Conservation (phyloP, 2,888 invertebrate species). For the Barypeithes pellucidus region DNA sequence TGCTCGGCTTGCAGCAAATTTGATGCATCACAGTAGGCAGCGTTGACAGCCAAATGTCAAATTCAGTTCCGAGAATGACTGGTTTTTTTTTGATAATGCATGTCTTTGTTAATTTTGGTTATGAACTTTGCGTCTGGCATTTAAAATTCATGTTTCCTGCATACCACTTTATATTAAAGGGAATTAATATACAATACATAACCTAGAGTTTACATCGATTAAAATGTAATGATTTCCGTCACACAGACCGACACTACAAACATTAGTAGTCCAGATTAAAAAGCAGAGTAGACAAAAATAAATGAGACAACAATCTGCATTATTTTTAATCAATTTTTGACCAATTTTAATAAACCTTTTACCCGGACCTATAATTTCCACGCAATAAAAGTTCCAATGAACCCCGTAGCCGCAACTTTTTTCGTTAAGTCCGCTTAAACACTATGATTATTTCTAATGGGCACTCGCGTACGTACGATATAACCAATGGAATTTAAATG, state of each 20-base stretch:
- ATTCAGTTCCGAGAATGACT: slow-evolving; percentile 41
- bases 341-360: slow-evolving; percentile 12
- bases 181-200: too few relatives aligned
- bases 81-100: slow-evolving; percentile 8
- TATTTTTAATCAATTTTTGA: slow-evolving; percentile 10
- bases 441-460: slow-evolving; percentile 53
- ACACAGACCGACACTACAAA: too few relatives aligned
- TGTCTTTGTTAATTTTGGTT: not conserved
- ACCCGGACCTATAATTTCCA: slow-evolving; percentile 20
- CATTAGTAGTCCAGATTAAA: too few relatives aligned
- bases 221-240: too few relatives aligned
- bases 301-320: slow-evolving; percentile 1
- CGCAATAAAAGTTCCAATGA: slow-evolving; percentile 49
- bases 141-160: too few relatives aligned
- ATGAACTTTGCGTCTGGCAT: not conserved
- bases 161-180: too few relatives aligned
- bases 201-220: too few relatives aligned
- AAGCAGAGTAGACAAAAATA: not conserved
- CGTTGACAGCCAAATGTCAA: slow-evolving; percentile 49
- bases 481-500: slow-evolving; percentile 52
- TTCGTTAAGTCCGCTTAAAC: slow-evolving; percentile 47
- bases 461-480: slow-evolving; percentile 48
- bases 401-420: slow-evolving; percentile 36
- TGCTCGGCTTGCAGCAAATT: slow-evolving; percentile 43
- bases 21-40: slow-evolving; percentile 40